Conservation (phyloP, 2,113 vertebrate genomes). For the Tor tambroides region DNA sequence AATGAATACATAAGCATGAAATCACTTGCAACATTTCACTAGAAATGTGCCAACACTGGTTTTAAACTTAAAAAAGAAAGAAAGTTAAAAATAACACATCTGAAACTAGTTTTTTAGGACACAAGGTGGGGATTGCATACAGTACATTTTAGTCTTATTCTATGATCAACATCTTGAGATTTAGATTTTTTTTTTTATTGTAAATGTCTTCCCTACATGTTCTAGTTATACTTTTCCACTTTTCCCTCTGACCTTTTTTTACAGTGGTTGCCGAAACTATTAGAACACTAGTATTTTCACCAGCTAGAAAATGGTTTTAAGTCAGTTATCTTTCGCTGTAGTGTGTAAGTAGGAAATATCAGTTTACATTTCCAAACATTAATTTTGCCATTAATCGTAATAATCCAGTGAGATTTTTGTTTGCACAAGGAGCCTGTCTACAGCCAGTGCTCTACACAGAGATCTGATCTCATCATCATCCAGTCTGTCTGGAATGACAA, state of each 20-base stretch:
- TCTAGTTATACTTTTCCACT: not conserved
- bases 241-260: not conserved
- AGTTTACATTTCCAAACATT: no score
- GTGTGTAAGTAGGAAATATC: no score
- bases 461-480: no score
- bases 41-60: slow-evolving; percentile 28
- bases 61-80: not conserved
- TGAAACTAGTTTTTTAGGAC: not conserved
- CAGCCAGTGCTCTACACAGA: no score
- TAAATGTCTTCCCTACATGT: not conserved
- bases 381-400: no score
- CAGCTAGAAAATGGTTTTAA: no score
- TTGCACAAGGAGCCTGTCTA: no score
- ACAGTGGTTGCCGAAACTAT: no score
- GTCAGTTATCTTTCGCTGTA: no score
- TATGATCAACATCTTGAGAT: not conserved
- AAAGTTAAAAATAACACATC: not conserved
- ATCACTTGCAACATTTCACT: not conserved
- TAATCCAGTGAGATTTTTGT: no score
- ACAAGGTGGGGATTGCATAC: not conserved
- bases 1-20: not conserved
- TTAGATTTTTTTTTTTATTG: not conserved
- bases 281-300: no score
- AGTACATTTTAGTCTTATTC: not conserved
- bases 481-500: no score